A percentile compares a stretch with the other conserved stretches of the same genome.
Evolutionary conservation across 2,113 vertebrate species (phyloP).

Genomic region (Istiophorus platypterus): DNA sequence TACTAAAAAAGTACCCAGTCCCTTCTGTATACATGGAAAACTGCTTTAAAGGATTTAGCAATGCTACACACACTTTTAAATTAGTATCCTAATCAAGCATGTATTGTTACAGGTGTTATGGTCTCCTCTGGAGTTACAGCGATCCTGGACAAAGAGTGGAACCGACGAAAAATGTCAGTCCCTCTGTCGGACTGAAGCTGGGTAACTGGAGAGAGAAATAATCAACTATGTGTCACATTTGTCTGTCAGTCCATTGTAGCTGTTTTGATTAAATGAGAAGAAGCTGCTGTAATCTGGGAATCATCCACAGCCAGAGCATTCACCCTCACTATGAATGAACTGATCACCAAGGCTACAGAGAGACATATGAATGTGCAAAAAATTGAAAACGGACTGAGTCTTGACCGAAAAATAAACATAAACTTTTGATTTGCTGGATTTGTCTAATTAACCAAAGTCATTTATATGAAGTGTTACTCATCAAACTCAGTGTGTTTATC

Average conservation of each 20-base stretch:
- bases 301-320: not conserved
- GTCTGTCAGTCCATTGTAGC: not conserved
- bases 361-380: not conserved
- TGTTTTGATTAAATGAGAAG: not conserved
- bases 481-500: not conserved
- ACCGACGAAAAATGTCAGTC: not conserved
- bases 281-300: not conserved
- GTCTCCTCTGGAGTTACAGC: not conserved
- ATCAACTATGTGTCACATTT: not conserved
- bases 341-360: not conserved
- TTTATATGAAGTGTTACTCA: not conserved
- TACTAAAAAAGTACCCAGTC: not conserved
- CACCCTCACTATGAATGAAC: not conserved
- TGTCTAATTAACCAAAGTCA: not conserved
- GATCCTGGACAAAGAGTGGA: not conserved
- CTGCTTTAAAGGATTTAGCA: not conserved
- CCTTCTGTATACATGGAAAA: not conserved
- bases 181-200: not conserved
- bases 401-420: not conserved
- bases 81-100: not conserved
- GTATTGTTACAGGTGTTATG: not conserved
- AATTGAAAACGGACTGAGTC: not conserved
- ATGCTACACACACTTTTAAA: conserved; percentile 1
- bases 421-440: not conserved
- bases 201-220: not conserved